A percentile compares a stretch with the other conserved stretches of the same genome.
Evolutionary conservation across 1,140 invertebrate genomes (phyloP).

Genomic region (Solenopsis fugax): DNA sequence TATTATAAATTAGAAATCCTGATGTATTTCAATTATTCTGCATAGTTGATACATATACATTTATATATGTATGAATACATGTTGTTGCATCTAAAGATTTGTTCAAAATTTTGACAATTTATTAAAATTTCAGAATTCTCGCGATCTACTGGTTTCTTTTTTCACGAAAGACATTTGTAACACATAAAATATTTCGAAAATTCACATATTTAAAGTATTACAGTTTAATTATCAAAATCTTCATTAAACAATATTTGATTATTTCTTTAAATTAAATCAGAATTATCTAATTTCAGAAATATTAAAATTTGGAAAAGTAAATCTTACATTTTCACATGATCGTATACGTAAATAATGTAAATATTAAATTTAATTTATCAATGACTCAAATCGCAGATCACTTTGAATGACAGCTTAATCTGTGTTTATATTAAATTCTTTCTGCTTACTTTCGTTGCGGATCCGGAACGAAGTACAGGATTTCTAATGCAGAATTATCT

Average conservation of each 20-base stretch:
- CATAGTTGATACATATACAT: not conserved
- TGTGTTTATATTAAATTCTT: not conserved
- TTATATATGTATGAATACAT: not conserved
- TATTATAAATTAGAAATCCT: not conserved
- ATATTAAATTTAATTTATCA: not conserved
- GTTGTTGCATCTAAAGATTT: not conserved
- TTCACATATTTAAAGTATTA: not conserved
- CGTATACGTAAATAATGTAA: not conserved
- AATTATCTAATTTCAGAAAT: not conserved
- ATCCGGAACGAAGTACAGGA: conserved; percentile 23
- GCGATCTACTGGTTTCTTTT: not conserved
- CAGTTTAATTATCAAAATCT: not conserved
- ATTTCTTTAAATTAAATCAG: not conserved
- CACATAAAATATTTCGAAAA: not conserved
- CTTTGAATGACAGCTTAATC: not conserved
- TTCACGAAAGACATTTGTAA: not conserved
- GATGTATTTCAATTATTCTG: conserved; percentile 21
- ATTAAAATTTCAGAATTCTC: not conserved
- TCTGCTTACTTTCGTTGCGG: conserved; percentile 8
- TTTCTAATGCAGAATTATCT: conserved; percentile 29
- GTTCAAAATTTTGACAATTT: too few relatives aligned
- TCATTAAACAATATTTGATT: not conserved
- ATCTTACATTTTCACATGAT: not conserved
- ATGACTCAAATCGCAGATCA: not conserved
- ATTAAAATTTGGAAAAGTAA: conserved; percentile 2